A percentile compares a stretch with the other conserved stretches of the same genome.
These are phyloP conservation scores for Mesaphorura yosii DNA, from an alignment of 1,140 invertebrate genomes.

Conservation along the genomic window DNA sequence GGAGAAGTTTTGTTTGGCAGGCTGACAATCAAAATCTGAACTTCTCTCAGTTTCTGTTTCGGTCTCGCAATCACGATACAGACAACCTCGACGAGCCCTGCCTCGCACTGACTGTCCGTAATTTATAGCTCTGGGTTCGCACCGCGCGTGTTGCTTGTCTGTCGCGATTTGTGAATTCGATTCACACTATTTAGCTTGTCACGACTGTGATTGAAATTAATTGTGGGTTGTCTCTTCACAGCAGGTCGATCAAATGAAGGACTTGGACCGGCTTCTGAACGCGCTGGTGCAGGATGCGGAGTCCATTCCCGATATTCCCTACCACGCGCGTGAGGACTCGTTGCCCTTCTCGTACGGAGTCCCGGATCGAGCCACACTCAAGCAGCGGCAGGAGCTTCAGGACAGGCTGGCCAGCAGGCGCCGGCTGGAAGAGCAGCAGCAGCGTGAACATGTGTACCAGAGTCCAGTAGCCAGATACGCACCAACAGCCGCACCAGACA, in stretches of 20 bases:
- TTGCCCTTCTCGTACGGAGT: slow-evolving; percentile 61
- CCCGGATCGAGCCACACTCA: neutral
- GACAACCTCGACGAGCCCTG: no score
- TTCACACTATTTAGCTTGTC: no score
- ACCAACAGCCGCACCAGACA: slow-evolving; percentile 1
- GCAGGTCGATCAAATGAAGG: slow-evolving; percentile 30
- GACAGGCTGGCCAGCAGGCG: neutral
- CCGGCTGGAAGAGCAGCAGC: neutral
- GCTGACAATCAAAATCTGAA: no score
- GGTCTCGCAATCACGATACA: no score
- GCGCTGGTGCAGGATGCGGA: slow-evolving; percentile 29
- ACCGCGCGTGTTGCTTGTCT: no score
- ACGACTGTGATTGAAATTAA: neutral
- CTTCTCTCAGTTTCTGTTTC: no score
- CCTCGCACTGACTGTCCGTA: no score
- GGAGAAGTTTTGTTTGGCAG: no score
- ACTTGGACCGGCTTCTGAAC: slow-evolving; percentile 26
- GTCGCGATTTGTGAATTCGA: no score
- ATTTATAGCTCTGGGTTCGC: no score
- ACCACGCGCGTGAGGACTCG: slow-evolving; percentile 66
- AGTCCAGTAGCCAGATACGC: neutral
- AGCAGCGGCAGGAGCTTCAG: neutral
- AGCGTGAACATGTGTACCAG: neutral
- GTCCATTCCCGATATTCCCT: slow-evolving; percentile 45
- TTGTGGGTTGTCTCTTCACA: neutral